Percentiles rank a stretch among this genome's conserved stretches.
Evolutionary conservation across 2,113 vertebrate genomes (phyloP).

Genomic region (Urocitellus parryii): DNA sequence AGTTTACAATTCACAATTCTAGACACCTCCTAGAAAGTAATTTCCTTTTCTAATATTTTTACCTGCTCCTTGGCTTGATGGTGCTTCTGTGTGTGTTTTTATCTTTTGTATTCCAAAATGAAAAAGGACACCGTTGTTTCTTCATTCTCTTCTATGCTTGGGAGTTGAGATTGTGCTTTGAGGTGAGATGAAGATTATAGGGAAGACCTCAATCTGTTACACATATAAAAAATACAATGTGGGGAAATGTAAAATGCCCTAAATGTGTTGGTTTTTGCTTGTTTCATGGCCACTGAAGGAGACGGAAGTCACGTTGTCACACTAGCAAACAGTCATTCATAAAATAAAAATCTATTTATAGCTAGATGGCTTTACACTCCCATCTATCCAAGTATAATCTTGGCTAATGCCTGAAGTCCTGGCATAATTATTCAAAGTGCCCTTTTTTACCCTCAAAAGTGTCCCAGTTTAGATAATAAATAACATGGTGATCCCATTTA

Average conservation of each 20-base stretch:
- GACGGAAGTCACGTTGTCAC: neutral
- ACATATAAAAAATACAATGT: neutral
- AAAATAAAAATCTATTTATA: conserved; percentile 49
- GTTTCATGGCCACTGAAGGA: neutral
- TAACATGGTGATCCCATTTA: neutral
- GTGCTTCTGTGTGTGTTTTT: neutral
- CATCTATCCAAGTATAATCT: neutral
- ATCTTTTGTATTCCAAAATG: neutral
- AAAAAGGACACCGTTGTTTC: neutral
- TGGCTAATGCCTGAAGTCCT: neutral
- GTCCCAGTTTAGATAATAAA: conserved; percentile 8
- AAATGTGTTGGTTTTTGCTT: neutral
- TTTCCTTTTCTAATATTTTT: conserved; percentile 26
- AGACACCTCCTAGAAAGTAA: neutral
- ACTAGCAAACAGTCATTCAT: neutral
- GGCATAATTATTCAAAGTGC: conserved; percentile 13
- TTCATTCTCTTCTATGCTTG: neutral
- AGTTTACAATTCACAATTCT: conserved; percentile 34
- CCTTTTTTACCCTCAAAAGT: neutral
- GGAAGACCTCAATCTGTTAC: neutral
- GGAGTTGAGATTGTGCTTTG: conserved; percentile 17
- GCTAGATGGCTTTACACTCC: neutral
- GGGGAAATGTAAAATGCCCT: conserved; percentile 3
- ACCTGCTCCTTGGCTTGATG: neutral
- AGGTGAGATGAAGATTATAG: neutral